These are phyloP conservation scores for Chloropsis cyanopogon DNA, from an alignment of 2,113 vertebrate genomes.

Conservation along the genomic window DNA sequence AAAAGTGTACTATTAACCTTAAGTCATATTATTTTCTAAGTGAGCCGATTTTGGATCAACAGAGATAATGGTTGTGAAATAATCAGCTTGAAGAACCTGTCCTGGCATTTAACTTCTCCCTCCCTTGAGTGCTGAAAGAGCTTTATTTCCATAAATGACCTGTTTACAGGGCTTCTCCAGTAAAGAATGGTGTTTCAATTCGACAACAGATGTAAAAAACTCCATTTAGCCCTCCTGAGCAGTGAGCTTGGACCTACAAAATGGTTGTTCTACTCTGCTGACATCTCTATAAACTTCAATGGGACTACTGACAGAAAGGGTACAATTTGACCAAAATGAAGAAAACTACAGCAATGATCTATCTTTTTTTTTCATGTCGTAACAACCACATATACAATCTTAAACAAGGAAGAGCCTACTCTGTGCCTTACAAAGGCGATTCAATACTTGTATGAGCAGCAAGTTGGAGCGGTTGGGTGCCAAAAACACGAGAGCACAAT, in stretches of 20 bases:
- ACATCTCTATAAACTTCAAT: not conserved
- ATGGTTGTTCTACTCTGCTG: not conserved
- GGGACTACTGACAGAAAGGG: not conserved
- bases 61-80: not conserved
- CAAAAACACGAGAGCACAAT: conserved; percentile 14
- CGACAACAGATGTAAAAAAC: not conserved
- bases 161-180: not conserved
- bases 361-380: not conserved
- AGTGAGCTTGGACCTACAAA: not conserved
- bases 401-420: not conserved
- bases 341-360: not conserved
- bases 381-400: not conserved
- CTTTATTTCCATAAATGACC: not conserved
- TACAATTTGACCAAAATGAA: not conserved
- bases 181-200: not conserved
- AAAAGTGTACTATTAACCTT: not conserved
- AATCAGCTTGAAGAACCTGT: not conserved
- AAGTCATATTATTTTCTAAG: not conserved
- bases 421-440: conserved; percentile 18
- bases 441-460: not conserved
- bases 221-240: not conserved
- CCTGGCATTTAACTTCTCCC: not conserved
- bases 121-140: not conserved
- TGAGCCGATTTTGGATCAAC: not conserved
- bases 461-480: not conserved